Evolutionary conservation across 2,113 vertebrate genomes (phyloP), one percentile per base, ranked within the genome.

Genomic region (Pleuronectes platessa): DNA sequence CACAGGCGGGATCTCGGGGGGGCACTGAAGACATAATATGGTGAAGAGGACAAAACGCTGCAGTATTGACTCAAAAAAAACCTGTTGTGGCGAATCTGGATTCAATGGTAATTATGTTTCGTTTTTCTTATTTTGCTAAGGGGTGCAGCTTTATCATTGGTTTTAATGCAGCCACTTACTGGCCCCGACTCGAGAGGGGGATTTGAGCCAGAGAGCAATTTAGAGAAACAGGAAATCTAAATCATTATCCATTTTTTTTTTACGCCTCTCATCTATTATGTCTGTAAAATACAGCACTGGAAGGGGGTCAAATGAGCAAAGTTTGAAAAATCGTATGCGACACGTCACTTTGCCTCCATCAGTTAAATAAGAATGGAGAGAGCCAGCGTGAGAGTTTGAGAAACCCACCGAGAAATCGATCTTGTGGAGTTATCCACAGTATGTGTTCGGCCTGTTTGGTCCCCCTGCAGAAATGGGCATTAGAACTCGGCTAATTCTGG

Each of bases 401-500:
- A 86, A 78, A 59, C 49, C 60, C 71, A 79, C 82, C 68, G 68
- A 84, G 78, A 10, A 83, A 92, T 93, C 86, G 71, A 93, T 92
- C 67, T 59, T 72, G 72, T 70, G 83, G 86, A 70, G 83, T 88
- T 90, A 81, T 69, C 83, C 89, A 56, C 90, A 84, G 87, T 86
- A 72, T 80, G 90, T 82, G 80, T 76, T 88, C 86, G 31, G 84
- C 86, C 86, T 56, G 79, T 82, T 90, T 81, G 68, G 76, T 86
- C 74, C 78, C 78, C 86, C 87, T 74, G 87, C 84, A 89, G 88
- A 78, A 83, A 83, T 45, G 0, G 68, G 81, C 88, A 90, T 86
- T 88, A 84, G 71, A 86, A 80, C 83, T 49, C 60, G 61, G 79
- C 87, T 91, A 91, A 92, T 90, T 91, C 85, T 78, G 78, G 79